Evolutionary conservation across 2,888 invertebrate genomes (phyloP).

Genomic region (Tanypteryx hageni): DNA sequence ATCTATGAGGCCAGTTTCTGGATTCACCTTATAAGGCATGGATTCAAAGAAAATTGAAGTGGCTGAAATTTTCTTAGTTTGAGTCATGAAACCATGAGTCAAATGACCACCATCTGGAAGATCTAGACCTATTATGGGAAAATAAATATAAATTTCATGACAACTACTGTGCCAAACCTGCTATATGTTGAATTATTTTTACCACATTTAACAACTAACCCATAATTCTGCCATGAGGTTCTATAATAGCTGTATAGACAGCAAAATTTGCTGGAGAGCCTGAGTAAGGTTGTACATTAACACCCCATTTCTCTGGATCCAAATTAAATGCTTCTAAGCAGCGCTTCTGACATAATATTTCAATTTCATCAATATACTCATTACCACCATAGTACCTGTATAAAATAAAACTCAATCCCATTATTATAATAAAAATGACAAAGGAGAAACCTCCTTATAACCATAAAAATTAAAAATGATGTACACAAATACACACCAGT

Average conservation of each 20-base stretch:
- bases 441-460: too few species aligned
- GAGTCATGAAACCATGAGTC: constrained; percentile 93
- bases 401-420: constrained; percentile 66
- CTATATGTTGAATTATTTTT: not conserved
- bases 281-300: constrained; percentile 98
- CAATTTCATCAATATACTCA: constrained; percentile 95
- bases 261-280: constrained; percentile 98
- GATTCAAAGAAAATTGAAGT: constrained; percentile 99
- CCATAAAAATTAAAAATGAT: too few species aligned
- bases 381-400: constrained; percentile 98
- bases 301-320: constrained; percentile 93
- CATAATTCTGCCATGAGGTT: constrained; percentile 98
- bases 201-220: constrained; percentile 71
- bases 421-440: not conserved
- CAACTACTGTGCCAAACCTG: not conserved
- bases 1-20: constrained; percentile 91
- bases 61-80: constrained; percentile 94
- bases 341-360: constrained; percentile 91
- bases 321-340: constrained; percentile 90
- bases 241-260: constrained; percentile 92
- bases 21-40: constrained; percentile 96
- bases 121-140: constrained; percentile 82
- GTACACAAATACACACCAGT: too few species aligned
- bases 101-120: constrained; percentile 98
- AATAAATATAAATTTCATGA: constrained; percentile 40